Conservation (phyloP, 1,140 invertebrate species). For the Leguminivora glycinivorella region DNA sequence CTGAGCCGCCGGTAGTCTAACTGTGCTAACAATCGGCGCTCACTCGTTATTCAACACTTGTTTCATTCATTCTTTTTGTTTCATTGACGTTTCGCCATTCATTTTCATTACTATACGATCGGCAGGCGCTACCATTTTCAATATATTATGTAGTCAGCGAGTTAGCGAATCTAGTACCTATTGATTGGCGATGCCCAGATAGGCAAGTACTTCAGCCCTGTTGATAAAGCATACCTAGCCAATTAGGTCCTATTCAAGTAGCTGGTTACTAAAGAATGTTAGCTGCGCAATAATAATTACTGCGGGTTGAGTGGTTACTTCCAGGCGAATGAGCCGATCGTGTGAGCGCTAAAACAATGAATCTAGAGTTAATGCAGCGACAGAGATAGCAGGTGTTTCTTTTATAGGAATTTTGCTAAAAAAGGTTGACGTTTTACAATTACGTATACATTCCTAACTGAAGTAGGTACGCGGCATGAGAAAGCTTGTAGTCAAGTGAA, state of each 20-base stretch:
- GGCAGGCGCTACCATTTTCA: not conserved
- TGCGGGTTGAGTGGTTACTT: not conserved
- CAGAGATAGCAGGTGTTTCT: not conserved
- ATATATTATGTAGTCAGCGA: not conserved
- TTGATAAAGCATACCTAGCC: slow-evolving; percentile 1
- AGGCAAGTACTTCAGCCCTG: not conserved
- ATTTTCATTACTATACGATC: slow-evolving; percentile 34
- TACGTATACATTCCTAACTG: not conserved
- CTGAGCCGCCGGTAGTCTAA: not conserved
- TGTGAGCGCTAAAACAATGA: slow-evolving; percentile 7
- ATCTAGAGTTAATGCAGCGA: not conserved
- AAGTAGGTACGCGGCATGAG: not conserved
- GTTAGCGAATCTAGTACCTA: not conserved
- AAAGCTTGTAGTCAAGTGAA: not conserved
- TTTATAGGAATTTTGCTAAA: not conserved
- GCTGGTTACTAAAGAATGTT: not conserved
- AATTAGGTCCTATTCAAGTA: not conserved
- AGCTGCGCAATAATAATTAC: not conserved
- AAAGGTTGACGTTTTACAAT: not conserved
- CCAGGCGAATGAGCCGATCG: not conserved
- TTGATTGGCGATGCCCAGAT: not conserved
- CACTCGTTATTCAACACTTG: slow-evolving; percentile 30
- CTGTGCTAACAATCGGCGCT: slow-evolving; percentile 19
- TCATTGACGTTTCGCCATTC: slow-evolving; percentile 40
- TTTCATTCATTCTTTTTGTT: slow-evolving; percentile 41